Evolutionary conservation across 2,888 invertebrate genomes (phyloP).

Genomic region (Scaeva pyrastri): DNA sequence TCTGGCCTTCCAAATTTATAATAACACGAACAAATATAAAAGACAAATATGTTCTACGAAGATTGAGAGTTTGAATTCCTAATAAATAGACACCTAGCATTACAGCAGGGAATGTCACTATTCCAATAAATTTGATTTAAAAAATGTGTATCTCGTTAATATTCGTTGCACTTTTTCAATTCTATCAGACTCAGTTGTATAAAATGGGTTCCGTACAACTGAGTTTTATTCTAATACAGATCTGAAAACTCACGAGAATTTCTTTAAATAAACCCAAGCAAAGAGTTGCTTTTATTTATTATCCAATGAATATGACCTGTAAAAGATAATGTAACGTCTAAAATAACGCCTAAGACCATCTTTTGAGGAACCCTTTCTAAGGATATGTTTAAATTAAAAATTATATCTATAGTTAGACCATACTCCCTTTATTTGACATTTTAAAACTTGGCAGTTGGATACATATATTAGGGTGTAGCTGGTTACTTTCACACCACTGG

Average conservation of each 20-base stretch:
- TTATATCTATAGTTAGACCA: not conserved
- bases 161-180: not conserved
- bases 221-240: no score
- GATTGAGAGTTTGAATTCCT: not conserved
- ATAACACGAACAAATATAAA: conserved; percentile 19
- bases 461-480: not conserved
- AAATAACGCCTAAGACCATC: not conserved
- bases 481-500: not conserved
- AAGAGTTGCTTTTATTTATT: not conserved
- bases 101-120: not conserved
- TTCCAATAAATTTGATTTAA: conserved; percentile 17
- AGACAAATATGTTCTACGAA: conserved; percentile 13
- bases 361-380: not conserved
- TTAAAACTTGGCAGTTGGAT: not conserved
- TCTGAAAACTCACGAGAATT: no score
- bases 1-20: no score
- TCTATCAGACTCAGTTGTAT: not conserved
- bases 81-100: conserved; percentile 17
- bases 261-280: no score
- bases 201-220: not conserved
- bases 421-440: not conserved
- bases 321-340: not conserved
- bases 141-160: not conserved
- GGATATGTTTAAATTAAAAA: no score
- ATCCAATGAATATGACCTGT: not conserved